Evolutionary conservation across 2,797 vertebrate genomes (phyloP).

Genomic region (Pogoniulus pusillus): DNA sequence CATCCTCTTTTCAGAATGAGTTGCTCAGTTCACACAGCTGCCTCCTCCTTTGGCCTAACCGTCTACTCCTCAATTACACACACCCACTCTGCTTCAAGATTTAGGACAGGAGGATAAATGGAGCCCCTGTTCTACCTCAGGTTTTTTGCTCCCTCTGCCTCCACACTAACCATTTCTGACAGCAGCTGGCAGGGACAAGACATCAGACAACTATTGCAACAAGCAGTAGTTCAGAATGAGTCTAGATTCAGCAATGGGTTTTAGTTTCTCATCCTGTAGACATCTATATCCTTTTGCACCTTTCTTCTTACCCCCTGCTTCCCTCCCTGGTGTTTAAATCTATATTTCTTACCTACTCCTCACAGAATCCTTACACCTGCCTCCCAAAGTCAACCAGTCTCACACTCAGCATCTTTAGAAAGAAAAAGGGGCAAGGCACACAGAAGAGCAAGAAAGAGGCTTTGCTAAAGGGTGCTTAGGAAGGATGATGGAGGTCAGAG

Average conservation of each 20-base stretch:
- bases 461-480: not conserved
- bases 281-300: not conserved
- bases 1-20: slow-evolving; percentile 2
- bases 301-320: not conserved
- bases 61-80: not conserved
- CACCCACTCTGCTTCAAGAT: not conserved
- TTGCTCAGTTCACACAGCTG: slow-evolving; percentile 27
- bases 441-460: not conserved
- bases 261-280: not conserved
- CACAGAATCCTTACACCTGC: not conserved
- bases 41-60: not conserved
- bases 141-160: not conserved
- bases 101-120: not conserved
- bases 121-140: not conserved
- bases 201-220: rapidly evolving
- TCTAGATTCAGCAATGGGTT: not conserved
- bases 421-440: not conserved
- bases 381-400: not conserved
- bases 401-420: not conserved
- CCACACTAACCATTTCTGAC: not conserved
- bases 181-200: not conserved
- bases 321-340: not conserved
- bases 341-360: not conserved
- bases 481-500: slow-evolving; percentile 12
- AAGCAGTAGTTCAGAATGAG: not conserved